Conservation (phyloP, 2,888 invertebrate species). For the Calameuta idolon region DNA sequence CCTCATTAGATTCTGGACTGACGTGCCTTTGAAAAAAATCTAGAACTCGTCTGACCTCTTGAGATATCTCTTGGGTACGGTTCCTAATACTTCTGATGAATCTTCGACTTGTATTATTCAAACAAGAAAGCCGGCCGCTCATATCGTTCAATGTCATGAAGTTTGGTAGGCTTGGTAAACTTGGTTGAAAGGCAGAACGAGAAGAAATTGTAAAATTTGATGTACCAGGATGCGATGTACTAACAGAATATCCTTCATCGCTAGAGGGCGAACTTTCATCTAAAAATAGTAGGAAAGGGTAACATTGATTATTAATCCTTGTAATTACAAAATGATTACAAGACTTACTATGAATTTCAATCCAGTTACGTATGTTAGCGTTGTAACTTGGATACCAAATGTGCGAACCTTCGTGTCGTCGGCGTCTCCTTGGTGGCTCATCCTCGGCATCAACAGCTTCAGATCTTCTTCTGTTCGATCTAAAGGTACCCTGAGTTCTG, state of each 20-base stretch:
- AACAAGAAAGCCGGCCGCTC: background rate
- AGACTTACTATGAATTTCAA: constrained; percentile 24
- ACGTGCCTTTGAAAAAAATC: constrained; percentile 19
- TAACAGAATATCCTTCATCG: constrained; percentile 42
- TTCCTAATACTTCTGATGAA: background rate
- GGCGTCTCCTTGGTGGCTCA: constrained; percentile 32
- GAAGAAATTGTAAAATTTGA: constrained; percentile 54
- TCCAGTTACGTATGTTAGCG: constrained; percentile 25
- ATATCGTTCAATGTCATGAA: background rate
- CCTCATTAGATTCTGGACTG: background rate
- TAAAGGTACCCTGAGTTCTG: constrained; percentile 14
- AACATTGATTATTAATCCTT: background rate
- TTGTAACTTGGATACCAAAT: constrained; percentile 24
- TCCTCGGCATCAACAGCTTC: constrained; percentile 26
- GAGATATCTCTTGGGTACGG: constrained; percentile 22
- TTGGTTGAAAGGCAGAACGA: constrained; percentile 62
- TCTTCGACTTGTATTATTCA: background rate
- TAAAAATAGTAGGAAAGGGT: background rate
- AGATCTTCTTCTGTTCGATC: constrained; percentile 31
- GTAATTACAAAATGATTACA: background rate
- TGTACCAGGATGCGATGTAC: constrained; percentile 31
- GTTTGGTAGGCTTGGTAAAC: constrained; percentile 43
- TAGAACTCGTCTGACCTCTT: constrained; percentile 26
- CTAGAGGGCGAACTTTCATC: constrained; percentile 37
- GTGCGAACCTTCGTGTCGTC: constrained; percentile 29